phyloP scores from a whole-genome alignment of 2,113 vertebrate species.

The Oryzias curvinotus region DNA sequence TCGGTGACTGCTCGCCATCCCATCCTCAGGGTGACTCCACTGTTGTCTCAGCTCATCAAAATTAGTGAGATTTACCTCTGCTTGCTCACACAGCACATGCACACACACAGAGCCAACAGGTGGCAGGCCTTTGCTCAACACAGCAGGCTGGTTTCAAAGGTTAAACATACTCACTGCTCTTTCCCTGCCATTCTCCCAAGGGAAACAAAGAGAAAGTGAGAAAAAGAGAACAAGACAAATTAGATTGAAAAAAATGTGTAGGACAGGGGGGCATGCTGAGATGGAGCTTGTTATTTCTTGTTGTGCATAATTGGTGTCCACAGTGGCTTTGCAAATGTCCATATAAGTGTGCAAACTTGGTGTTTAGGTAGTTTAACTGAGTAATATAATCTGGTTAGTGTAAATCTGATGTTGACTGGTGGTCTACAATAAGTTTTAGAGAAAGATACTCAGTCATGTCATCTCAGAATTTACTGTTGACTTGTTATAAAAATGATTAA shows the following conservation, averaged over 20 bases:
- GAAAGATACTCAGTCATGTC: no score
- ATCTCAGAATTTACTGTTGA: no score
- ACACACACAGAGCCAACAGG: constrained; percentile 69
- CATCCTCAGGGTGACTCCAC: constrained; percentile 69
- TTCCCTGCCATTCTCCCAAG: constrained; percentile 55
- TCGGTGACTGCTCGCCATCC: constrained; percentile 48
- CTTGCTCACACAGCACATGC: constrained; percentile 54
- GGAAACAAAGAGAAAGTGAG: constrained; percentile 42
- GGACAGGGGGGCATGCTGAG: constrained; percentile 1
- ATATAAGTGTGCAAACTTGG: no score
- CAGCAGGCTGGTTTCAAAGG: constrained; percentile 74
- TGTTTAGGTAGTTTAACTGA: no score
- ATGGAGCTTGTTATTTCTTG: constrained; percentile 3
- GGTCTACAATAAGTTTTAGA: no score
- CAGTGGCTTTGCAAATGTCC: neutral
- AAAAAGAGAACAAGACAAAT: constrained; percentile 54
- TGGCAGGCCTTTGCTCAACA: constrained; percentile 76
- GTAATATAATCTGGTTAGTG: no score
- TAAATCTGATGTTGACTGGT: no score
- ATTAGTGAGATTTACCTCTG: constrained; percentile 77
- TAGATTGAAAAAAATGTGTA: constrained; percentile 13
- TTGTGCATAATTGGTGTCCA: constrained; percentile 24
- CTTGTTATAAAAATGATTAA: no score
- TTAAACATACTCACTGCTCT: constrained; percentile 68
- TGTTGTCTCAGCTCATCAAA: constrained; percentile 76